Base-by-base conservation (phyloP, 2,888 invertebrate species). In the Cheilosia grossa region DNA sequence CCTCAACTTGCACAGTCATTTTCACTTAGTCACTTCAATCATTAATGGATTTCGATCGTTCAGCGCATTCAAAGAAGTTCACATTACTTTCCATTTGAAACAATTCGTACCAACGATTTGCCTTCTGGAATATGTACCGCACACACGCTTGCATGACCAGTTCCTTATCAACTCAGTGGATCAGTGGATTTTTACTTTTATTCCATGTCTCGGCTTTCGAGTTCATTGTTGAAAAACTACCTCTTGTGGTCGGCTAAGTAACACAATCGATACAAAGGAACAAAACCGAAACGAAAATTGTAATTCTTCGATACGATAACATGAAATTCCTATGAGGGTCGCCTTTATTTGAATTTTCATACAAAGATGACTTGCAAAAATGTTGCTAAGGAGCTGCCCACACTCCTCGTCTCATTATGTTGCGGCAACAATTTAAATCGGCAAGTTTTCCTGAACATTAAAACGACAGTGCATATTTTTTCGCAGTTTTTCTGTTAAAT, bases 1-100 rank as follows among this genome's bases (percentile, higher is more conserved):
- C 44, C 51, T 24, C 17, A 85, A 81, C 54, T 51, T 77, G 81
- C 75, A 42, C 17, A 49, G 56, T 85, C 85, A 85, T 81, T 37
- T 70, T 72, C 85, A 80, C 85, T 81, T 81, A 85, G 81, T 81
- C 85, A 81, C 81, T 75, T 75, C 75, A 77, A 81, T 81, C 75
- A 67, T 77, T 85, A 85, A 85, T 85, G 85, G 85, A 72, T 81
- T 81, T 77, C 75, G 75, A 85, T 75, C 61, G 72, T 77, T 51
- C n/a, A 44, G 37, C 27, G 37, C 37, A 69, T 70, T 69, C 63
- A 64, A 74, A 69, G 47, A 66, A 75, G 27, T 80, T 30, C 42
- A 67, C 47, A 72, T 19, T n/a, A 44, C 5, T 37, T 42, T 72
- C 30, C 47, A 42, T 37, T 58, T 69, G 61, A 82, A 37, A 70